Conservation (phyloP, 92 coral and sea anemone genomes). For the Desmophyllum pertusum region DNA sequence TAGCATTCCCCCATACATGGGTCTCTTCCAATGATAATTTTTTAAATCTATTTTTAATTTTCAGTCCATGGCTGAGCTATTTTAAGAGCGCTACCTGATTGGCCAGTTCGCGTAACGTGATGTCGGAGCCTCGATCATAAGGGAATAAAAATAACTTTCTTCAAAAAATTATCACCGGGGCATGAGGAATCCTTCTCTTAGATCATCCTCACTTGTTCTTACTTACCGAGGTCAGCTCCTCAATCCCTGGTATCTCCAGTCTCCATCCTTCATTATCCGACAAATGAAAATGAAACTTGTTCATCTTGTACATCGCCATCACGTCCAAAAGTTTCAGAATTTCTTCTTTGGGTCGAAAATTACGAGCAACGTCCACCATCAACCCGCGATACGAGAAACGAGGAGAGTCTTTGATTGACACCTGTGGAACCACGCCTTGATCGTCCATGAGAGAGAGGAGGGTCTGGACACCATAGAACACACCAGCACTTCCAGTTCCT, state of each 20-base stretch:
- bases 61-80: too few species aligned
- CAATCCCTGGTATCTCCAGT: slow-evolving; percentile 82
- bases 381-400: slow-evolving; percentile 88
- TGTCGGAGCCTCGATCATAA: too few species aligned
- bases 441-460: slow-evolving; percentile 62
- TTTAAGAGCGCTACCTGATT: too few species aligned
- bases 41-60: too few species aligned
- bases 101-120: too few species aligned
- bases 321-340: slow-evolving; percentile 64
- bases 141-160: too few species aligned
- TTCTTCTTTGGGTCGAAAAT: slow-evolving; percentile 76
- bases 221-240: slow-evolving; percentile 74
- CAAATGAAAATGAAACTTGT: slow-evolving; percentile 83
- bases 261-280: slow-evolving; percentile 92
- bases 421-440: slow-evolving; percentile 59
- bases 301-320: slow-evolving; percentile 82
- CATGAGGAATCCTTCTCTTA: too few species aligned
- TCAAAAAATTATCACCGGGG: too few species aligned
- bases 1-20: too few species aligned
- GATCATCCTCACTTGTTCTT: too few species aligned
- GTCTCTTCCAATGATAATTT: too few species aligned
- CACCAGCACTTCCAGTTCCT: slow-evolving; percentile 65
- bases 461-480: slow-evolving; percentile 89
- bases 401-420: slow-evolving; percentile 72
- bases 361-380: slow-evolving; percentile 88